phyloP scores from a whole-genome alignment of 2,888 invertebrate species.

The Zaprionus obscuricornis region DNA sequence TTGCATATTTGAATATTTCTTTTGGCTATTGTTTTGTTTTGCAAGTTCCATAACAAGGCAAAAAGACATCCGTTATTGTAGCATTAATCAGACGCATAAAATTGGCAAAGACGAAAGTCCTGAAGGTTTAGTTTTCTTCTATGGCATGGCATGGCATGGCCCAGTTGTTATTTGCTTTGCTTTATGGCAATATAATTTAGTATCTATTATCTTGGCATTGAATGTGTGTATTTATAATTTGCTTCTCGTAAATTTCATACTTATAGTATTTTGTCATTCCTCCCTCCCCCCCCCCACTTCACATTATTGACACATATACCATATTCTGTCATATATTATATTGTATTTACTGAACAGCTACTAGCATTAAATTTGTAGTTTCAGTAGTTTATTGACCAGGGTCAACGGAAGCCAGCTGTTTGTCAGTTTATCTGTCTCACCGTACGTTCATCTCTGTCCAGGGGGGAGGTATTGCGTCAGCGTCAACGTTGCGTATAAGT shows the following conservation, averaged over 20 bases:
- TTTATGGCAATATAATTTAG: too few species aligned
- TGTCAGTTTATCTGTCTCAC: conserved; percentile 1
- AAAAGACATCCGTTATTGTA: conserved; percentile 38
- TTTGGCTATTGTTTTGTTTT: conserved; percentile 2
- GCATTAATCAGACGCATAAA: conserved; percentile 50
- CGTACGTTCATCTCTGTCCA: background rate
- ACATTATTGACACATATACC: conserved; percentile 54
- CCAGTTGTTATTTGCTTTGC: background rate
- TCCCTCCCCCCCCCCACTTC: too few species aligned
- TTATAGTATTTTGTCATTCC: conserved; percentile 6
- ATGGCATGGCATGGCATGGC: background rate
- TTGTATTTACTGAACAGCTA: conserved; percentile 47
- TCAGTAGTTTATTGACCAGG: conserved; percentile 63
- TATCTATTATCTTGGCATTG: conserved; percentile 21
- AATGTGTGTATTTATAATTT: conserved; percentile 28
- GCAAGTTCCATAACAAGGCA: conserved; percentile 5
- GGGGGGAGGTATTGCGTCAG: conserved; percentile 48
- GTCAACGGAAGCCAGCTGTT: conserved; percentile 67
- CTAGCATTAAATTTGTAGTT: too few species aligned
- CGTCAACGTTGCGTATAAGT: conserved; percentile 58
- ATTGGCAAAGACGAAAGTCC: conserved; percentile 12
- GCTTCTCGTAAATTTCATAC: conserved; percentile 17
- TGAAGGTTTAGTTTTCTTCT: background rate
- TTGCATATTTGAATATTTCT: too few species aligned
- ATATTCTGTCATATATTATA: conserved; percentile 24